These are phyloP conservation scores for Ophion ellenae DNA, from an alignment of 2,888 invertebrate species.

Conservation along the genomic window DNA sequence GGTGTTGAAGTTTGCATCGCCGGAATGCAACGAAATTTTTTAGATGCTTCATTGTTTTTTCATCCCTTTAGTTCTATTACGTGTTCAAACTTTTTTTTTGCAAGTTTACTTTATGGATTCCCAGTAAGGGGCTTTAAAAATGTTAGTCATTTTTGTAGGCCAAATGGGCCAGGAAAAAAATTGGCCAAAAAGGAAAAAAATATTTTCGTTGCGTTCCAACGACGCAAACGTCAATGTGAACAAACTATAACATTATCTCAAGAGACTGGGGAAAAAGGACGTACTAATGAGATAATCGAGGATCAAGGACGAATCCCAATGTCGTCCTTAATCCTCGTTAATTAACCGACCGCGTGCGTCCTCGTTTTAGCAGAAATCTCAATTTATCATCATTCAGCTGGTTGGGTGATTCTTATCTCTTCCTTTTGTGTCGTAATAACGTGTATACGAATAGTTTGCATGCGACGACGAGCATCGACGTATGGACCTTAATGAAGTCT, in stretches of 20 bases:
- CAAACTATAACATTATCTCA: no score
- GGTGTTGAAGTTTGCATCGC: no score
- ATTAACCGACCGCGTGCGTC: conserved; percentile 2
- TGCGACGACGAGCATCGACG: conserved; percentile 9
- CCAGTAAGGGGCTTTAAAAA: no score
- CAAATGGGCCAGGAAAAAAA: no score
- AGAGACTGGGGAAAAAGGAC: not conserved
- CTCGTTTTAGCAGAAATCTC: not conserved
- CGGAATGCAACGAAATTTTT: no score
- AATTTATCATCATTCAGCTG: not conserved
- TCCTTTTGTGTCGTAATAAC: not conserved
- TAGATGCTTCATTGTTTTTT: no score
- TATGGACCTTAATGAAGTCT: not conserved
- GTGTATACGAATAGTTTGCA: not conserved
- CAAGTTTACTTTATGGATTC: no score
- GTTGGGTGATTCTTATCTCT: conserved; percentile 8
- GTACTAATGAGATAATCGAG: not conserved
- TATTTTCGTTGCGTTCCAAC: no score
- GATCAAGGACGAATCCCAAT: not conserved
- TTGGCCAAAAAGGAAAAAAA: no score
- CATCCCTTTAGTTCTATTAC: no score
- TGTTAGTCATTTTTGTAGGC: no score
- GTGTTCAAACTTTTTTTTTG: no score
- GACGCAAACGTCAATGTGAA: not conserved
- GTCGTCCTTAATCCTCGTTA: not conserved